A percentile compares a stretch with the other conserved stretches of the same genome.
These are phyloP conservation scores for Melanotaenia duboulayi DNA, from an alignment of 2,113 vertebrate species.

Conservation along the genomic window DNA sequence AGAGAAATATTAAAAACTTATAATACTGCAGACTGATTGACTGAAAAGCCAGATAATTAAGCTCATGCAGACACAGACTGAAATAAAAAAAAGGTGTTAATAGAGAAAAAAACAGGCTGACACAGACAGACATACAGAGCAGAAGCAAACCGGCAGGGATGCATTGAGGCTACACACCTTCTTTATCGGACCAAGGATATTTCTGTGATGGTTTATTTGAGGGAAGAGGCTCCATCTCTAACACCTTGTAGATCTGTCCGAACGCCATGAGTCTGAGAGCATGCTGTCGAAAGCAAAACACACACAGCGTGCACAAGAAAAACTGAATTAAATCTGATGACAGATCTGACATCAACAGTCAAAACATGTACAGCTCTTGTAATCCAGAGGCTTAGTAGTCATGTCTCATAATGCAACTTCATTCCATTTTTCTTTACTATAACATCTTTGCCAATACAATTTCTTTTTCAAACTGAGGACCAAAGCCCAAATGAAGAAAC, in stretches of 20 bases:
- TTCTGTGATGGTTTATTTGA: conserved; percentile 97
- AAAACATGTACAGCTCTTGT: neutral
- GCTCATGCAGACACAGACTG: neutral
- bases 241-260: conserved; percentile 97
- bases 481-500: neutral
- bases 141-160: neutral
- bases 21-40: conserved; percentile 4
- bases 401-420: neutral
- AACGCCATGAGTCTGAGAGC: conserved; percentile 96
- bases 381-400: neutral
- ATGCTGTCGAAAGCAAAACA: conserved; percentile 83
- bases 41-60: conserved; percentile 13
- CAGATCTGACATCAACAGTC: neutral
- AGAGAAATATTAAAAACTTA: neutral
- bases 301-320: conserved; percentile 32
- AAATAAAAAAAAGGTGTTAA: conserved; percentile 1
- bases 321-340: neutral
- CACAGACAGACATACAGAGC: neutral
- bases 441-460: neutral
- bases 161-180: conserved; percentile 82
- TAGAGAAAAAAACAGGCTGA: neutral
- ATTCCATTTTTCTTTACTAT: neutral
- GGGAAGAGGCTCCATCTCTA: conserved; percentile 98
- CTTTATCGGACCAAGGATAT: conserved; percentile 97
- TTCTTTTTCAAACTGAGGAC: neutral